These are phyloP conservation scores for Calliopsis andreniformis DNA, from an alignment of 1,140 invertebrate genomes.

Conservation along the genomic window DNA sequence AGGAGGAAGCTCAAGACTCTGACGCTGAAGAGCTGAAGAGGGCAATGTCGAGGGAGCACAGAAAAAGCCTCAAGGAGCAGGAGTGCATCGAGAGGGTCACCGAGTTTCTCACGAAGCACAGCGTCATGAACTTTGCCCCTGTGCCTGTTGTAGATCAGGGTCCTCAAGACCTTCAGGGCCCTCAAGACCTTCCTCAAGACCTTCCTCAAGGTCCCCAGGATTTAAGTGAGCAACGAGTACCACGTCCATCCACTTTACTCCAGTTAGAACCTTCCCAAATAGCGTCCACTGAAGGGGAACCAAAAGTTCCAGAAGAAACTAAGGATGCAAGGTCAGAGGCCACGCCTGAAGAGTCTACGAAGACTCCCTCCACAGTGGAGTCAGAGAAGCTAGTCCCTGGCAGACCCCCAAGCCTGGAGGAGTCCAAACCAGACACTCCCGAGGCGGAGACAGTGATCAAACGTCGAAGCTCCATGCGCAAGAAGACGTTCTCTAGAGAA, in stretches of 20 bases:
- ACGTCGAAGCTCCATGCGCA: constrained; percentile 57
- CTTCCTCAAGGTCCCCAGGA: neutral
- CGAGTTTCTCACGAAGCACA: constrained; percentile 62
- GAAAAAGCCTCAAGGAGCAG: constrained; percentile 62
- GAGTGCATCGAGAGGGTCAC: constrained; percentile 67
- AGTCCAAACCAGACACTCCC: neutral
- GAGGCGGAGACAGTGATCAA: constrained; percentile 17
- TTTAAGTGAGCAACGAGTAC: constrained; percentile 25
- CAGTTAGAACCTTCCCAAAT: neutral
- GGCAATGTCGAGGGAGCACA: constrained; percentile 46
- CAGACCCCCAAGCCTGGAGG: neutral
- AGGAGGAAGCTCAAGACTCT: no score
- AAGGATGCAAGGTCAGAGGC: constrained; percentile 8
- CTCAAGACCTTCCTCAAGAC: no score
- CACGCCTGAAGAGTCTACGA: neutral
- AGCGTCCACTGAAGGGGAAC: neutral
- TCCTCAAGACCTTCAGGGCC: neutral
- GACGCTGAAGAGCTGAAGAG: neutral
- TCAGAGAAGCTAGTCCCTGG: neutral
- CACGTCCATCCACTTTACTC: constrained; percentile 39
- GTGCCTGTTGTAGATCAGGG: neutral
- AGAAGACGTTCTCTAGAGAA: constrained; percentile 56
- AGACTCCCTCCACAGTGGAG: neutral
- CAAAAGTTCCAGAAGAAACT: neutral
- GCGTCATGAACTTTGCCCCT: constrained; percentile 24